A percentile compares a stretch with the other conserved stretches of the same genome.
Evolutionary conservation across 2,113 vertebrate species (phyloP).

Genomic region (Hippolais icterina): DNA sequence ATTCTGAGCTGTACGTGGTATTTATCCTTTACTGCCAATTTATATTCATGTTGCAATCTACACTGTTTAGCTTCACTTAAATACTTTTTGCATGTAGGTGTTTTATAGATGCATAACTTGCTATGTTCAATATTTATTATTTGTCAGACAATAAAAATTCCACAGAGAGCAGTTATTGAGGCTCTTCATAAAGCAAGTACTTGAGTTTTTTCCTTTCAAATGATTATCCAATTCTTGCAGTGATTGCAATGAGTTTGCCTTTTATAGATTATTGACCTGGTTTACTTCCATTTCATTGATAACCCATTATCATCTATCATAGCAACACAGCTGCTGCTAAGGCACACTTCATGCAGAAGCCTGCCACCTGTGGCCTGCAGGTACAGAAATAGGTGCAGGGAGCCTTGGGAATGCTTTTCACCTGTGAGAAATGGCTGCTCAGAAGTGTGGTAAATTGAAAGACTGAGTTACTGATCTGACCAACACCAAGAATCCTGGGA

Average conservation of each 20-base stretch:
- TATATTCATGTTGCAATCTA: neutral
- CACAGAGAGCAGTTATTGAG: neutral
- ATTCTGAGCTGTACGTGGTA: neutral
- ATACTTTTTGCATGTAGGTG: neutral
- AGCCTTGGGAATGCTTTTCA: neutral
- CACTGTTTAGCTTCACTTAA: neutral
- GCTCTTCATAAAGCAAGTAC: neutral
- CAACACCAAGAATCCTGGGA: neutral
- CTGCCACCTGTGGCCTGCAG: neutral
- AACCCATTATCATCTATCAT: neutral
- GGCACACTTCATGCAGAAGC: neutral
- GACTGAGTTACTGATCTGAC: fast-evolving
- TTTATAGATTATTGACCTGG: neutral
- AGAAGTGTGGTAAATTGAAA: neutral
- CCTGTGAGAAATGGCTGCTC: neutral
- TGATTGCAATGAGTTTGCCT: neutral
- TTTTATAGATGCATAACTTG: neutral
- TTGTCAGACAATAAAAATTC: neutral
- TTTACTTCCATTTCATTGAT: neutral
- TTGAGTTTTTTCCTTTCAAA: neutral
- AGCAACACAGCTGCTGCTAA: neutral
- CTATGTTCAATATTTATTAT: neutral
- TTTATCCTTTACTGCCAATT: neutral
- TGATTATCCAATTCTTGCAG: neutral
- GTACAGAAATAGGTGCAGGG: neutral